Conservation (phyloP, 2,797 vertebrate species). For the Xyrichtys novacula region DNA sequence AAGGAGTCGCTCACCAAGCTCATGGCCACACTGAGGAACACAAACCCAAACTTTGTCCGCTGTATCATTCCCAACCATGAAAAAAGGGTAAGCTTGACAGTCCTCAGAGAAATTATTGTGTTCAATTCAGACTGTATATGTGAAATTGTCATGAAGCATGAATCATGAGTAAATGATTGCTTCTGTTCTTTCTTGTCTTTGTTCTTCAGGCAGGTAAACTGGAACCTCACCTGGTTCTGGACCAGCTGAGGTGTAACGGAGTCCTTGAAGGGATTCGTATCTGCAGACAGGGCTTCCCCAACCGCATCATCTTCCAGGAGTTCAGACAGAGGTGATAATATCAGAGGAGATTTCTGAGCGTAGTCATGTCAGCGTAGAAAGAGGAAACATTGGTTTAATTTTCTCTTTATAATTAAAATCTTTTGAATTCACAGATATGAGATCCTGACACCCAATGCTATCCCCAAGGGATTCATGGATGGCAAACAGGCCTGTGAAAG, state of each 20-base stretch:
- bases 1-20: slow-evolving; percentile 97
- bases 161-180: too few species aligned
- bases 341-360: not conserved
- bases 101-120: not conserved
- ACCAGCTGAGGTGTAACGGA: slow-evolving; percentile 98
- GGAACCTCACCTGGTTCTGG: slow-evolving; percentile 94
- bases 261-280: slow-evolving; percentile 98
- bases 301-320: slow-evolving; percentile 99
- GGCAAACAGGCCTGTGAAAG: slow-evolving; percentile 98
- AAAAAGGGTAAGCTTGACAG: slow-evolving; percentile 86
- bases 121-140: too few species aligned
- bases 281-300: slow-evolving; percentile 98
- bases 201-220: slow-evolving; percentile 91
- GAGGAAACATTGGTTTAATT: not conserved
- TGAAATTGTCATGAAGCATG: too few species aligned
- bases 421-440: slow-evolving; percentile 89
- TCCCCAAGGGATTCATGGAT: slow-evolving; percentile 98
- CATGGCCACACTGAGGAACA: slow-evolving; percentile 98
- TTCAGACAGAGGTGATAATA: slow-evolving; percentile 93
- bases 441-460: slow-evolving; percentile 98
- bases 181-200: not conserved
- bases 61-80: slow-evolving; percentile 99
- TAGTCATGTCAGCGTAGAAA: fast-evolving
- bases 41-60: slow-evolving; percentile 98
- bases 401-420: not conserved